Evolutionary conservation across 2,113 vertebrate species (phyloP).

Genomic region (Phaethornis superciliosus): DNA sequence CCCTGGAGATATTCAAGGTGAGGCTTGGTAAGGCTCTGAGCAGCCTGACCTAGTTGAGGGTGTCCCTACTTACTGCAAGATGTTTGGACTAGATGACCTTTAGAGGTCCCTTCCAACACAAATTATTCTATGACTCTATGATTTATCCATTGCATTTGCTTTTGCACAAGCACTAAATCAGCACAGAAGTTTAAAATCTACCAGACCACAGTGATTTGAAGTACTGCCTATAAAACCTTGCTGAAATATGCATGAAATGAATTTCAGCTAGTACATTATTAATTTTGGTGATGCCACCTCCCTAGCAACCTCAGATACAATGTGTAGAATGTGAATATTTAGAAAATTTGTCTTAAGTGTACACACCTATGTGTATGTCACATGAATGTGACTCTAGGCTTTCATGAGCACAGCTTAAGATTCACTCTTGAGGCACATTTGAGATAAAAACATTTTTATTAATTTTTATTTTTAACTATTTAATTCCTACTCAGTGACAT

Average conservation of each 20-base stretch:
- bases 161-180: background rate
- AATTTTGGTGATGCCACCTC: background rate
- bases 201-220: background rate
- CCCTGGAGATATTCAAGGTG: too few species aligned
- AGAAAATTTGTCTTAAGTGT: background rate
- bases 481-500: background rate
- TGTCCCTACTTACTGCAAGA: too few species aligned
- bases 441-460: background rate
- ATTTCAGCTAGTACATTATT: constrained; percentile 24
- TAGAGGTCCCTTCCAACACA: too few species aligned
- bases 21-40: too few species aligned
- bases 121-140: too few species aligned
- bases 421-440: background rate
- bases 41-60: too few species aligned
- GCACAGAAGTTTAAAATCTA: background rate
- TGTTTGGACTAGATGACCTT: too few species aligned
- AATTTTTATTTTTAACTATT: background rate
- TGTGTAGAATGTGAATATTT: background rate
- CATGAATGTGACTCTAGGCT: fast-evolving
- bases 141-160: background rate
- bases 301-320: background rate
- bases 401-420: background rate
- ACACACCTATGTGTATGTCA: background rate
- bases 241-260: constrained; percentile 28
- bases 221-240: background rate